Conservation (phyloP, 2,113 vertebrate genomes). For the Panthera leo region DNA sequence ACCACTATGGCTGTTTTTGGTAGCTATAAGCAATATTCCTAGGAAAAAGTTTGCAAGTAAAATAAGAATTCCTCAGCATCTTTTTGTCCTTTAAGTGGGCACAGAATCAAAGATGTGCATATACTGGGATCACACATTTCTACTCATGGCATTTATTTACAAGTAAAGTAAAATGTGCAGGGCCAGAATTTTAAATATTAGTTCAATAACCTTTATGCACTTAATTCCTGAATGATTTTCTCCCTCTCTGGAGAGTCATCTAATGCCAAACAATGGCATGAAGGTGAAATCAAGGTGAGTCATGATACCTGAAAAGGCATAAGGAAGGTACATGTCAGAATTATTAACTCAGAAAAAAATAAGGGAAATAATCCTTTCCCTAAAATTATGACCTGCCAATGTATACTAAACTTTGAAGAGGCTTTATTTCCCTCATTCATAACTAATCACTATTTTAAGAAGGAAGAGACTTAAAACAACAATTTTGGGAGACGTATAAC, state of each 20-base stretch:
- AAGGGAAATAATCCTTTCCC: conserved; percentile 49
- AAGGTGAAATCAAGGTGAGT: conserved; percentile 85
- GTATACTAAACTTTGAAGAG: conserved; percentile 59
- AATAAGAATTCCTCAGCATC: conserved; percentile 18
- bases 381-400: conserved; percentile 55
- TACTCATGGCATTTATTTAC: conserved; percentile 84
- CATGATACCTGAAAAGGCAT: conserved; percentile 77
- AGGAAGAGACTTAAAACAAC: conserved; percentile 26
- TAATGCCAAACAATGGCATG: conserved; percentile 86
- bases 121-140: conserved; percentile 66
- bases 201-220: conserved; percentile 86
- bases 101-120: conserved; percentile 52
- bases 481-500: neutral
- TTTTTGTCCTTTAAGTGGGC: conserved; percentile 43
- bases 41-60: conserved; percentile 11
- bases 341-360: conserved; percentile 79
- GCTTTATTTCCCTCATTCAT: conserved; percentile 43
- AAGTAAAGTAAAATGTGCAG: conserved; percentile 81
- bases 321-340: conserved; percentile 79
- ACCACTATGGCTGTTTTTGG: neutral
- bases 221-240: conserved; percentile 86
- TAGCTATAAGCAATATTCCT: neutral
- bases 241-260: conserved; percentile 82
- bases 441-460: conserved; percentile 13
- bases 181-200: conserved; percentile 85